Evolutionary conservation across 2,113 vertebrate species (phyloP).

Genomic region (Tringa solitaria): DNA sequence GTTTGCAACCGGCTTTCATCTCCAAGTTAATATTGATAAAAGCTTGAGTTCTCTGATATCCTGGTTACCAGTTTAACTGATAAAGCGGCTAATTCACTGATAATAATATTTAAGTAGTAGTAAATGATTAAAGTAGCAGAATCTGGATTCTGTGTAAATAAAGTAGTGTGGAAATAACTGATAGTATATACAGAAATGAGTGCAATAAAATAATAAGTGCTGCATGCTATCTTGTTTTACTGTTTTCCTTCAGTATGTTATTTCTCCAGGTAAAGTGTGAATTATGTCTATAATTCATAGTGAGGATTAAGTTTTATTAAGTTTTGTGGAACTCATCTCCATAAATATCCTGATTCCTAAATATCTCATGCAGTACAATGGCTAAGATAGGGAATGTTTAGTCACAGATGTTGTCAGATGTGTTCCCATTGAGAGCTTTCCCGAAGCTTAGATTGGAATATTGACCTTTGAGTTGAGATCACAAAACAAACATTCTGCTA

Average conservation of each 20-base stretch:
- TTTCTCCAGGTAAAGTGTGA: background rate
- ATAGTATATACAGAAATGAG: background rate
- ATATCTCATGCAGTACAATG: fast-evolving
- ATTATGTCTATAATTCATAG: background rate
- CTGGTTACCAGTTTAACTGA: constrained; percentile 41
- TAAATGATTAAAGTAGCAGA: constrained; percentile 56
- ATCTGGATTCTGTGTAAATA: constrained; percentile 57
- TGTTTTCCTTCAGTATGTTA: background rate
- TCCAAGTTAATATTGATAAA: constrained; percentile 25
- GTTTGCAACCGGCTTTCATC: constrained; percentile 20
- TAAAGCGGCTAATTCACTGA: constrained; percentile 59
- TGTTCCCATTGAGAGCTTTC: background rate
- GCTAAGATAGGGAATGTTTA: background rate
- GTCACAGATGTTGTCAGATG: background rate
- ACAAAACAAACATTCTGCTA: background rate
- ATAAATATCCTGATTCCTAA: background rate
- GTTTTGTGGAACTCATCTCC: background rate
- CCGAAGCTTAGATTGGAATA: background rate
- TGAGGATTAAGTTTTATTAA: background rate
- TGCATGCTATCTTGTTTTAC: background rate
- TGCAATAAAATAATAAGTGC: constrained; percentile 29
- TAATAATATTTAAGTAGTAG: constrained; percentile 62
- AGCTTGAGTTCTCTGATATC: background rate
- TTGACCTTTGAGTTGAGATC: background rate
- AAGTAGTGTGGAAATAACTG: constrained; percentile 30